Conservation (phyloP, 1,140 invertebrate genomes). For the Agrilus planipennis region DNA sequence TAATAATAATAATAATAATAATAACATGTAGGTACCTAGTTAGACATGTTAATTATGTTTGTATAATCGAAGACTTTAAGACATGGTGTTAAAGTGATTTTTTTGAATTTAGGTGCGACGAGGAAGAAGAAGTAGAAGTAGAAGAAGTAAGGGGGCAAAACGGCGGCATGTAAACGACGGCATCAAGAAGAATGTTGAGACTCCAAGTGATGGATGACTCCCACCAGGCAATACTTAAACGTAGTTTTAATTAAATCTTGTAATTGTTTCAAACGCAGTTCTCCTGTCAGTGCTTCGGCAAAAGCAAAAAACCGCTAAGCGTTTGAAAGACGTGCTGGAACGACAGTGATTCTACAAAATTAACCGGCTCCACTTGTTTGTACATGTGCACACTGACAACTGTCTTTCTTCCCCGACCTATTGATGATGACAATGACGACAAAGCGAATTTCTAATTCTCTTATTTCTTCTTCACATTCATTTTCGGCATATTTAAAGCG, state of each 20-base stretch:
- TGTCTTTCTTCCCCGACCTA: constrained; percentile 8
- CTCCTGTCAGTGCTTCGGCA: constrained; percentile 22
- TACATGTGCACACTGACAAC: too few relatives aligned
- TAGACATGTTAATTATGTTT: too few relatives aligned
- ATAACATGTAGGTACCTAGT: too few relatives aligned
- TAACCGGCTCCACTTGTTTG: constrained; percentile 21
- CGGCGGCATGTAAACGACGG: constrained; percentile 20
- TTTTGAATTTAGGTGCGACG: too few relatives aligned
- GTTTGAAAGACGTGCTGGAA: constrained; percentile 27
- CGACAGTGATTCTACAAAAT: constrained; percentile 31
- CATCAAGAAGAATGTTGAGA: constrained; percentile 28
- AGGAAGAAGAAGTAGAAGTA: too few relatives aligned
- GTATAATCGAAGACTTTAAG: too few relatives aligned
- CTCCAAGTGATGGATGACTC: constrained; percentile 33
- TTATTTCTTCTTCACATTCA: too few relatives aligned
- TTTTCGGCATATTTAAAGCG: too few relatives aligned
- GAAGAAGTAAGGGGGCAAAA: constrained; percentile 3
- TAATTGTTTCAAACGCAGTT: constrained; percentile 31
- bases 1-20: too few relatives aligned
- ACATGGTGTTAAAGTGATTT: too few relatives aligned
- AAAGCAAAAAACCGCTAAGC: constrained; percentile 26
- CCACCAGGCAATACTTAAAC: constrained; percentile 29
- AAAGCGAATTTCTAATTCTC: too few relatives aligned
- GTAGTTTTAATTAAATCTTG: constrained; percentile 36
- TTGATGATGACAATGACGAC: too few relatives aligned